These are phyloP conservation scores for Beris morrisii DNA, from an alignment of 2,888 invertebrate genomes.

Conservation along the genomic window DNA sequence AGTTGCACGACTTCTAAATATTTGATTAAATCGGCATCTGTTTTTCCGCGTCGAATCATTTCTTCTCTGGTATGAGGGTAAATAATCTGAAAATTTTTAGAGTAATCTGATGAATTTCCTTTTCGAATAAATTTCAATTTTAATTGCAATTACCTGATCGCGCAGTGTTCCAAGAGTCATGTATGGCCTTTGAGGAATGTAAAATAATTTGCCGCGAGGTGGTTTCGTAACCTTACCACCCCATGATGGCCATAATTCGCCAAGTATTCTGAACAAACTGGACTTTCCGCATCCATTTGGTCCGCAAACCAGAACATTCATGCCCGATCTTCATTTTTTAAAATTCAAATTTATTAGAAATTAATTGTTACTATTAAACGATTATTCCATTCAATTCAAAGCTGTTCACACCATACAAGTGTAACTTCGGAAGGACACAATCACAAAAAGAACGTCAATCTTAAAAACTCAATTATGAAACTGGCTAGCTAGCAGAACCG, in stretches of 20 bases:
- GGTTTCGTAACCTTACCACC: conserved; percentile 93
- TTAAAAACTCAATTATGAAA: too few species aligned
- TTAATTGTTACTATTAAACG: too few species aligned
- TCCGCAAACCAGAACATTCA: conserved; percentile 97
- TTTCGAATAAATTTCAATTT: background rate
- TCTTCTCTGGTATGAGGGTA: conserved; percentile 91
- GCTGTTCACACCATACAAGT: too few species aligned
- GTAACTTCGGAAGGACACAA: background rate
- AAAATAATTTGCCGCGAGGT: conserved; percentile 89
- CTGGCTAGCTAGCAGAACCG: too few species aligned
- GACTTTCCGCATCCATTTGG: conserved; percentile 99
- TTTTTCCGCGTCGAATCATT: conserved; percentile 75
- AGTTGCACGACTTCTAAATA: conserved; percentile 84
- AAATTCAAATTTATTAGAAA: background rate
- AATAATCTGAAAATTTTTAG: conserved; percentile 63
- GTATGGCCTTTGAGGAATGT: conserved; percentile 93
- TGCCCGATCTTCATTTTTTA: conserved; percentile 69
- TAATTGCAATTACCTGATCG: conserved; percentile 67
- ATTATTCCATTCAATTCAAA: too few species aligned
- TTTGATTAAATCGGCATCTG: conserved; percentile 75
- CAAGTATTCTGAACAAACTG: conserved; percentile 92
- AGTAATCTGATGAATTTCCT: background rate
- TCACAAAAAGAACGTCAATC: too few species aligned
- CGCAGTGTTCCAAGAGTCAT: conserved; percentile 95
- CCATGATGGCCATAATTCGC: conserved; percentile 97